phyloP scores from a whole-genome alignment of 2,113 vertebrate species.

The Cololabis saira region DNA sequence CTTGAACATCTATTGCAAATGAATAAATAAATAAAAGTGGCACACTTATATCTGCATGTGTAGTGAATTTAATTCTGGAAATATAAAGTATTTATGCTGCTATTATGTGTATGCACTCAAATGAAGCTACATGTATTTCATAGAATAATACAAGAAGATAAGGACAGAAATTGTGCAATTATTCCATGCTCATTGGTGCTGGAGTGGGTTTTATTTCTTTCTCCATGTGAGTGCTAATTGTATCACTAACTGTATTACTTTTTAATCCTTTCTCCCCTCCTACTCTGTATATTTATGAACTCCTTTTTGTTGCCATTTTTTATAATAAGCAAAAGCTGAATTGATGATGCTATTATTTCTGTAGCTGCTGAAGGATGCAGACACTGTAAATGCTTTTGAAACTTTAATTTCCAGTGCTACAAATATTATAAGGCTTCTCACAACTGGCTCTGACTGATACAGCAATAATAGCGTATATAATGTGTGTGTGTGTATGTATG shows the following conservation, averaged over 20 bases:
- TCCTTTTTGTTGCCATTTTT: conserved; percentile 42
- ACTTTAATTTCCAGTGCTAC: conserved; percentile 36
- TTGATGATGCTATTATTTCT: conserved; percentile 38
- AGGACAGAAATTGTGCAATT: neutral
- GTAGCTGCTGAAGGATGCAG: conserved; percentile 38
- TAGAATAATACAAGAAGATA: neutral
- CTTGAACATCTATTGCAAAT: no score
- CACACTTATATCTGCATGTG: no score
- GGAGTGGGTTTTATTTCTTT: conserved; percentile 29
- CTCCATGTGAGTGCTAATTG: conserved; percentile 33
- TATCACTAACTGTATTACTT: conserved; percentile 49
- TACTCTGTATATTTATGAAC: conserved; percentile 24
- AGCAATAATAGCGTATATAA: no score
- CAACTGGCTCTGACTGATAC: conserved; percentile 4
- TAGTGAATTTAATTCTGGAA: no score
- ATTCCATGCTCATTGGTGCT: conserved; percentile 3
- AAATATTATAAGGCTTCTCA: conserved; percentile 26
- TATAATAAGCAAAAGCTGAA: conserved; percentile 43
- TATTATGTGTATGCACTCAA: neutral
- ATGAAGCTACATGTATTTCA: neutral
- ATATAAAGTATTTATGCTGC: neutral
- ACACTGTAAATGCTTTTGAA: conserved; percentile 30
- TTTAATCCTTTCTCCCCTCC: conserved; percentile 42
- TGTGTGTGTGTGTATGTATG: no score
- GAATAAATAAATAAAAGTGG: no score